Conservation (phyloP, 2,888 invertebrate genomes). For the Junonia oenone region DNA sequence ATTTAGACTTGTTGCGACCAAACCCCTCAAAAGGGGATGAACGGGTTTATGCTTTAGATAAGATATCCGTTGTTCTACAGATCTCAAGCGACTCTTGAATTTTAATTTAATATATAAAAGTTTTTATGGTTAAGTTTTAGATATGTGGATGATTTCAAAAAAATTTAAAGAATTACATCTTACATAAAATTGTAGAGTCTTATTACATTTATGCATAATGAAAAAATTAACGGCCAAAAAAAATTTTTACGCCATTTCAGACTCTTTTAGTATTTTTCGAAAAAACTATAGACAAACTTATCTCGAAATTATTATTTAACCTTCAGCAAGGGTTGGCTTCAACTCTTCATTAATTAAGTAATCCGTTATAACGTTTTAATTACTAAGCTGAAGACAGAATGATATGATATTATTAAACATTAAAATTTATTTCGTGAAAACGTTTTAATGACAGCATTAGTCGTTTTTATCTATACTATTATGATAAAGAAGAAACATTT, state of each 20-base stretch:
- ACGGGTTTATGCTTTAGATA: not conserved
- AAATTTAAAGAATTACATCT: too few relatives aligned
- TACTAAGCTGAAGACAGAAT: not conserved
- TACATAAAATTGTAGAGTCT: too few relatives aligned
- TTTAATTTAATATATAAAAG: not conserved
- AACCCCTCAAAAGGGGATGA: not conserved
- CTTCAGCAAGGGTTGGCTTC: conserved; percentile 3
- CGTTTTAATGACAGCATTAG: not conserved
- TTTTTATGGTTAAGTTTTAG: too few relatives aligned
- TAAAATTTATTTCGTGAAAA: not conserved
- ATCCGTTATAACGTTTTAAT: not conserved
- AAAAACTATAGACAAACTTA: not conserved
- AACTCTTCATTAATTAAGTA: conserved; percentile 2
- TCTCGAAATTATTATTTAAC: not conserved
- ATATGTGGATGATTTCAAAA: too few relatives aligned
- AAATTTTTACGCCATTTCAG: too few relatives aligned
- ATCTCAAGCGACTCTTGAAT: not conserved
- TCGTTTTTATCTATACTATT: too few relatives aligned
- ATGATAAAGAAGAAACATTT: too few relatives aligned
- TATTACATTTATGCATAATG: not conserved
- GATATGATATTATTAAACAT: not conserved
- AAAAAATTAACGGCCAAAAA: too few relatives aligned
- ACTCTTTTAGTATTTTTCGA: too few relatives aligned
- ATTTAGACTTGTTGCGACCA: not conserved
- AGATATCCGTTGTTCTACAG: not conserved